A percentile compares a stretch with the other conserved stretches of the same genome.
phyloP scores from a whole-genome alignment of 2,797 vertebrate species.

The Pteropus rufus region DNA sequence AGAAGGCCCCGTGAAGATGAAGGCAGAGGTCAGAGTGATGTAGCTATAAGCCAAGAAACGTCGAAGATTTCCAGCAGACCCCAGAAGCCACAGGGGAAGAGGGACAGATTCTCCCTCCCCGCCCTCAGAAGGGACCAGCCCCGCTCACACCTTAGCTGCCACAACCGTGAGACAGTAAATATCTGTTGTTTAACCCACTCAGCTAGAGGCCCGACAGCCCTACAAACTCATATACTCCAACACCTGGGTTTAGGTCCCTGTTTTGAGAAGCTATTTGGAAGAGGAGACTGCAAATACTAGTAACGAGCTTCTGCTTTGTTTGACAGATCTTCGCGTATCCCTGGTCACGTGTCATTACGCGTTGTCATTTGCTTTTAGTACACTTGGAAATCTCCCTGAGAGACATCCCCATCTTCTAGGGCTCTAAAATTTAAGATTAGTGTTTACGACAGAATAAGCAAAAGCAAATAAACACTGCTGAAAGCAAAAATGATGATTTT shows the following conservation, averaged over 20 bases:
- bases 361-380: neutral
- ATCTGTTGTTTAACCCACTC: neutral
- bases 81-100: no score
- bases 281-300: neutral
- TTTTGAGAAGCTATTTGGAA: neutral
- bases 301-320: neutral
- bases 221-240: neutral
- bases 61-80: neutral
- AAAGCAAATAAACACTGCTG: neutral
- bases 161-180: neutral
- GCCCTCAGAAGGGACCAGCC: neutral
- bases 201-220: rapidly evolving
- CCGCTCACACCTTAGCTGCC: neutral
- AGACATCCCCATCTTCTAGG: neutral
- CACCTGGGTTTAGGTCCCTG: neutral
- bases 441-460: neutral
- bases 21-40: neutral
- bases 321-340: neutral
- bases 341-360: neutral
- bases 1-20: neutral
- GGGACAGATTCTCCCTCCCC: neutral
- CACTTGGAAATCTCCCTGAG: neutral
- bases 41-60: rapidly evolving
- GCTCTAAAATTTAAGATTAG: neutral
- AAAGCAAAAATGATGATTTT: neutral